These are phyloP conservation scores for Salmo trutta DNA, from an alignment of 2,797 vertebrate species.

Conservation along the genomic window DNA sequence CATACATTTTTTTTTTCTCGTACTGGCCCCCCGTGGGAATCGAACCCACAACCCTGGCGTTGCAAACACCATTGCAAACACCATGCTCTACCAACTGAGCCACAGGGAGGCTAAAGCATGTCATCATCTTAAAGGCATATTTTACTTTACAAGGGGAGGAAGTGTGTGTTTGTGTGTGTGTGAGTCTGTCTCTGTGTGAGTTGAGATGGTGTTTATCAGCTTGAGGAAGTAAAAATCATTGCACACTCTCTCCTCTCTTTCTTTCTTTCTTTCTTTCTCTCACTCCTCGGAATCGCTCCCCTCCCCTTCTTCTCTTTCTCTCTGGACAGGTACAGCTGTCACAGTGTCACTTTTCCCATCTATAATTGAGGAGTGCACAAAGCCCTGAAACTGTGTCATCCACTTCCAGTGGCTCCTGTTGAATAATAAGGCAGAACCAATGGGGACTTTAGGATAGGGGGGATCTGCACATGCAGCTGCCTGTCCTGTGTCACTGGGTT, in stretches of 20 bases:
- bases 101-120: too few species aligned
- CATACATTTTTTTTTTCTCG: too few species aligned
- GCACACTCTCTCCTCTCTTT: conserved; percentile 22
- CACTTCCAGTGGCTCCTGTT: conserved; percentile 73
- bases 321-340: conserved; percentile 74
- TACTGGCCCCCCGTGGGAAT: too few species aligned
- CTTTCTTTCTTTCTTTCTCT: conserved; percentile 1
- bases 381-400: conserved; percentile 74
- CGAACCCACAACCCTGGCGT: too few species aligned
- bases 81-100: too few species aligned
- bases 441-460: conserved; percentile 45
- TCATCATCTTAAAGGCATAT: conserved; percentile 72
- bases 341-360: conserved; percentile 73
- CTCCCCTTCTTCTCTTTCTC: conserved; percentile 31
- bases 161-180: conserved; percentile 30
- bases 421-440: conserved; percentile 74
- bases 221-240: conserved; percentile 57
- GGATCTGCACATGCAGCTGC: conserved; percentile 58
- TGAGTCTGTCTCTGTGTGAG: conserved; percentile 5
- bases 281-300: not conserved
- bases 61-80: too few species aligned
- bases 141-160: conserved; percentile 68
- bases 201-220: conserved; percentile 41
- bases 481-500: conserved; percentile 51
- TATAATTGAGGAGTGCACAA: conserved; percentile 74